Conservation (phyloP, 64 coral and sea anemone species). For the Astreopora myriophthalma region DNA sequence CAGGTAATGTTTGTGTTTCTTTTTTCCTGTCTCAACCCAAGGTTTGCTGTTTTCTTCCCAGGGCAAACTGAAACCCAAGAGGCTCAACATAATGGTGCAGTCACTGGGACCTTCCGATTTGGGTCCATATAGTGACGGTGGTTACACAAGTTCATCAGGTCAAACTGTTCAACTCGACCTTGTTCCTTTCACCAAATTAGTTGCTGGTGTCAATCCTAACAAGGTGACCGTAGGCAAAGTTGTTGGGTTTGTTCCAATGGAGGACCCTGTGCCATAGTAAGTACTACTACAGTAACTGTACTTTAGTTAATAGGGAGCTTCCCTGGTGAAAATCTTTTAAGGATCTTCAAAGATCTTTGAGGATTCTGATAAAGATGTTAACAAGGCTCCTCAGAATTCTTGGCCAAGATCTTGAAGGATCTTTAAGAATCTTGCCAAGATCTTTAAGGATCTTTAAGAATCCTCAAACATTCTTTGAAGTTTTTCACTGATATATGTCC, state of each 20-base stretch:
- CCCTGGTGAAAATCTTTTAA: too few relatives aligned
- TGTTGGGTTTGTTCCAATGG: conserved; percentile 90
- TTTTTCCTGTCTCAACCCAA: background rate
- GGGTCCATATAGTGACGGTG: conserved; percentile 81
- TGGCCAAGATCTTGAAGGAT: too few relatives aligned
- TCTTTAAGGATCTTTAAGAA: too few relatives aligned
- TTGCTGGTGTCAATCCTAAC: conserved; percentile 72
- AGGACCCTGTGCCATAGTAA: conserved; percentile 97
- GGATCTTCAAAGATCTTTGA: too few relatives aligned
- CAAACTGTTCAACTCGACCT: conserved; percentile 67
- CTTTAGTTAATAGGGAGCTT: too few relatives aligned
- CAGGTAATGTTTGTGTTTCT: background rate
- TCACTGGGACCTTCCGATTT: conserved; percentile 79
- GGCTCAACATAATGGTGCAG: conserved; percentile 81
- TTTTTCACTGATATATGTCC: too few relatives aligned
- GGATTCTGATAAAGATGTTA: too few relatives aligned
- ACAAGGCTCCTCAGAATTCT: too few relatives aligned
- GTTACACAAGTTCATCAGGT: conserved; percentile 79
- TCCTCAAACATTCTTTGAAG: too few relatives aligned
- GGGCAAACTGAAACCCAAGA: conserved; percentile 94
- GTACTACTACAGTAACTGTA: too few relatives aligned
- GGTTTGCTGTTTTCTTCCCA: too few relatives aligned
- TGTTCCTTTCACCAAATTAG: conserved; percentile 63
- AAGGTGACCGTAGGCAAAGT: conserved; percentile 89
- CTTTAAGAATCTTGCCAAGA: too few relatives aligned